phyloP scores from a whole-genome alignment of 1,140 invertebrate species.

The Zaprionus ornatus region DNA sequence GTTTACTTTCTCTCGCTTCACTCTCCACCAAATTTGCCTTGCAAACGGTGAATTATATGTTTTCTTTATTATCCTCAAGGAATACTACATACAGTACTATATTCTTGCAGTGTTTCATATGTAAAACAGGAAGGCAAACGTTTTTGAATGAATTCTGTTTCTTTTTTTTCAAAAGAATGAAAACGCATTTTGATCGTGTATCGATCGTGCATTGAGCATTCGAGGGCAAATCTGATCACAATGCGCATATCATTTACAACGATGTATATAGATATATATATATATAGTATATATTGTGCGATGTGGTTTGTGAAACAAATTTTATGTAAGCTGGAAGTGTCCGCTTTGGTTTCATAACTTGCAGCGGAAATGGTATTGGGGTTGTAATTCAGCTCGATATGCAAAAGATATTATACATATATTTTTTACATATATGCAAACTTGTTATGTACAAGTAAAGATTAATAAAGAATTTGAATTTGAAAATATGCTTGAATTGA shows the following conservation, averaged over 20 bases:
- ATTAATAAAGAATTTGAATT: background rate
- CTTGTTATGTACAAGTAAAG: slow-evolving; percentile 1
- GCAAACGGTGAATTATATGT: background rate
- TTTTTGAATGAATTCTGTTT: slow-evolving; percentile 63
- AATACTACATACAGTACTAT: background rate
- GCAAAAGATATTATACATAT: background rate
- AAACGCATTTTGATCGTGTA: slow-evolving; percentile 41
- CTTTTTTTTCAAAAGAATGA: slow-evolving; percentile 56
- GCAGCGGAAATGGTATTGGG: slow-evolving; percentile 69
- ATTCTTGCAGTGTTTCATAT: background rate
- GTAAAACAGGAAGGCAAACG: slow-evolving; percentile 6
- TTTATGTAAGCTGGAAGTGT: slow-evolving; percentile 66
- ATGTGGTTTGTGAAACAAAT: slow-evolving; percentile 16
- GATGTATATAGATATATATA: background rate
- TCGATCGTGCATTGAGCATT: background rate
- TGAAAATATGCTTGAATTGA: rapidly evolving
- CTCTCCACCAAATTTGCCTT: background rate
- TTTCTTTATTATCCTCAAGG: background rate
- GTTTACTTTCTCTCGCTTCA: slow-evolving; percentile 5
- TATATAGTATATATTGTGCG: slow-evolving; percentile 7
- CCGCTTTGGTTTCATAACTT: slow-evolving; percentile 67
- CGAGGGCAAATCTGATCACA: slow-evolving; percentile 26
- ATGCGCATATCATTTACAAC: slow-evolving; percentile 67
- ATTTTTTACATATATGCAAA: background rate
- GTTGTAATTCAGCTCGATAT: slow-evolving; percentile 33